Base-by-base conservation (phyloP, 2,888 invertebrate species). In the Folsomia candida region DNA sequence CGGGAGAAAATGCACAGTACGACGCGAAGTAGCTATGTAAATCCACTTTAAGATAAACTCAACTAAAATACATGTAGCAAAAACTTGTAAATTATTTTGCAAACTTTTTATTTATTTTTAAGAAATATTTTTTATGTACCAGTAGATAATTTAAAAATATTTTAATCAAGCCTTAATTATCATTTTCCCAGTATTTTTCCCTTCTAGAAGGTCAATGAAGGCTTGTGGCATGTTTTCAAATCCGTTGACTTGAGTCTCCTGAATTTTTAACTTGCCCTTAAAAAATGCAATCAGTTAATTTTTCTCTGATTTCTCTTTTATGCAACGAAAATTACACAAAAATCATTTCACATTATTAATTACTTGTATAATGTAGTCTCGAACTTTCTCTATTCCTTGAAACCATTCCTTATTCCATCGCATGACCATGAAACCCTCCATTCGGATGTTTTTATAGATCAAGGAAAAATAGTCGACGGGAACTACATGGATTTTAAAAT, bases 171-270 rank as follows among this genome's bases (percentile, higher is more conserved):
- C 85, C 85, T 88, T 87, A 14, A 91, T 88, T 72, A 91, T 82
- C 37, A 89, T 89, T 85, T 91, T 91, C 63, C 91, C 91, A 20
- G 85, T 85, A 82, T 90, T 91, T 80, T 88, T 87, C 27, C 91
- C 91, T 67, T 82, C 81, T 66, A 88, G 82, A 81, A 91, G 86
- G 11, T 87, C 89, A 70, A 87, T 85, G 72, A 91, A 87, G 51
- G 91, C 90, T 63, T 88, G 85, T 1, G 89, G 88, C 87, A 89
- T 88, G 78, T 90, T 90, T 75, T 90, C 89, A 82, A 91, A 91
- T 1, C 91, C 91, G 70, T 88, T 84, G 1, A 88, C 89, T 1
- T 89, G 81, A 61, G 90, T 89, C 82, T 92, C 91, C 76, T 85
- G 85, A 81, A 88, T 88, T 80, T 88, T 87, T 14, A 92, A 80